Evolutionary conservation across 2,888 invertebrate genomes (phyloP).

Genomic region (Agriopis leucophaearia): DNA sequence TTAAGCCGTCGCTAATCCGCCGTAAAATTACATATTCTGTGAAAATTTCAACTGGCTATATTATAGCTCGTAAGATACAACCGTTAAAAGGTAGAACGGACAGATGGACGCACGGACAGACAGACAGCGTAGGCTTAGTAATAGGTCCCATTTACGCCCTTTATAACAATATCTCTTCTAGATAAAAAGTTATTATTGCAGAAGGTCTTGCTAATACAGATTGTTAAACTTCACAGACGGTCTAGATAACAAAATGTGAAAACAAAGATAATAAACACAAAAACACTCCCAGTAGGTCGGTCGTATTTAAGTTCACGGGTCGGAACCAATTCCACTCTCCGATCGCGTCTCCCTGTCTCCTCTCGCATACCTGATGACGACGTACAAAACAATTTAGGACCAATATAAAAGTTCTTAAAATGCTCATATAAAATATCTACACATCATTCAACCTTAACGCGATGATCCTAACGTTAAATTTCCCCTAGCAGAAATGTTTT

Average conservation of each 20-base stretch:
- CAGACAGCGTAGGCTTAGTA: no score
- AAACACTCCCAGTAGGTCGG: neutral
- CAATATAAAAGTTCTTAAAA: slow-evolving; percentile 41
- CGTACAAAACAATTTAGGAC: slow-evolving; percentile 61
- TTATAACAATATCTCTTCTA: no score
- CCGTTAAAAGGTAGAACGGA: no score
- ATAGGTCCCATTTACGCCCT: no score
- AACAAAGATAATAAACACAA: neutral
- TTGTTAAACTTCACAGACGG: no score
- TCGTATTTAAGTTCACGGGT: slow-evolving; percentile 35
- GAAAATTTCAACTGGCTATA: no score
- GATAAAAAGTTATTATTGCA: no score
- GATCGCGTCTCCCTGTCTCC: slow-evolving; percentile 44
- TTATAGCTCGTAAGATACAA: no score
- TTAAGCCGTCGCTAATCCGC: no score
- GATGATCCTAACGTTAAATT: neutral
- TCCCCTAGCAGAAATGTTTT: neutral
- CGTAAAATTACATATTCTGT: no score
- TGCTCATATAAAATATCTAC: slow-evolving; percentile 1
- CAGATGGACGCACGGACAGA: no score
- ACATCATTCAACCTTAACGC: slow-evolving; percentile 5
- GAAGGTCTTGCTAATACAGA: no score
- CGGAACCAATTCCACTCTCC: slow-evolving; percentile 55
- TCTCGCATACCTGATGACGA: slow-evolving; percentile 59
- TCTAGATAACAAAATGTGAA: neutral